phyloP scores from a whole-genome alignment of 1,140 invertebrate species.

The Caenorhabditis briggsae region DNA sequence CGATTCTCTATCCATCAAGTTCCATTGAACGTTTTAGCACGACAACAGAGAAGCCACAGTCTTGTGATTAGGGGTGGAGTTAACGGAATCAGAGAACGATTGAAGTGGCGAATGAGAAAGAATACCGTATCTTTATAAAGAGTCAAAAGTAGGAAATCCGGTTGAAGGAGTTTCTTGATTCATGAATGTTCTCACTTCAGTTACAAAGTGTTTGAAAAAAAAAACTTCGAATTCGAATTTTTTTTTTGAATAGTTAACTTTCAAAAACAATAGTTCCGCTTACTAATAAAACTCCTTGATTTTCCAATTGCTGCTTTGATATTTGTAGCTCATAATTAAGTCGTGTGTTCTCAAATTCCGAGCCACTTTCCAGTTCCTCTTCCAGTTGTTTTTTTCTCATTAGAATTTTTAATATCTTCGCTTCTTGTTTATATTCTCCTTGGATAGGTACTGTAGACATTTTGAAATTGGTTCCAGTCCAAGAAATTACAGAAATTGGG shows the following conservation, averaged over 20 bases:
- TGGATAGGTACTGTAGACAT: not conserved
- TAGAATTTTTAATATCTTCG: not conserved
- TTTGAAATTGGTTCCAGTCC: not conserved
- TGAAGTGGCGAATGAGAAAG: not conserved
- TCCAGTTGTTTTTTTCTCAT: too few relatives aligned
- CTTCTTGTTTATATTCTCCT: not conserved
- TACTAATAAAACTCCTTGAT: too few relatives aligned
- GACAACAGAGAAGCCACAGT: slow-evolving; percentile 39
- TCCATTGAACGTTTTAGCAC: slow-evolving; percentile 48
- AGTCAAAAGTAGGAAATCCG: not conserved
- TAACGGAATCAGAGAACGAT: slow-evolving; percentile 12
- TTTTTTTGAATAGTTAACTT: too few relatives aligned
- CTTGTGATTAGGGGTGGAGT: slow-evolving; percentile 19
- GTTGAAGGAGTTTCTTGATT: too few relatives aligned
- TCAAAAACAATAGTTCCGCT: too few relatives aligned
- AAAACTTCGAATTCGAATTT: too few relatives aligned
- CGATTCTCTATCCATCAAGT: slow-evolving; percentile 15
- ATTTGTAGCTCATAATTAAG: too few relatives aligned
- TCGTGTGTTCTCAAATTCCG: too few relatives aligned
- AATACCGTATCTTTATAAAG: slow-evolving; percentile 24
- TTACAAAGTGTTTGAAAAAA: too few relatives aligned
- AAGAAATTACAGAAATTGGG: not conserved
- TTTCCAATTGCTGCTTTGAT: too few relatives aligned
- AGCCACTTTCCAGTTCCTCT: too few relatives aligned
- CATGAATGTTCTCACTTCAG: too few relatives aligned